Percentiles rank a stretch among this genome's conserved stretches.
Conservation (phyloP, 2,797 vertebrate genomes). For the Myotis myotis region DNA sequence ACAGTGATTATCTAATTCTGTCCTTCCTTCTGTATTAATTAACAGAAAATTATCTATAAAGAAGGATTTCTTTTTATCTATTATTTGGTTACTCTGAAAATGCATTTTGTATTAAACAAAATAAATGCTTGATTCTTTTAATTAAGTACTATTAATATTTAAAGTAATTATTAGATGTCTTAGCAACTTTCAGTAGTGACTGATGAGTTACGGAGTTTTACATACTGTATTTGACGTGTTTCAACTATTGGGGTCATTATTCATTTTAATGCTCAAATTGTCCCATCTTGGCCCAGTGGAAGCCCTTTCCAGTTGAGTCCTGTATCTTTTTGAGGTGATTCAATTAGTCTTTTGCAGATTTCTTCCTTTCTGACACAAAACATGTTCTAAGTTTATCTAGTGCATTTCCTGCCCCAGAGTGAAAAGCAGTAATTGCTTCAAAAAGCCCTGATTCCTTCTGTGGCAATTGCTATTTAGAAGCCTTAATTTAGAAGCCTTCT, state of each 20-base stretch:
- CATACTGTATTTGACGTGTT: background rate
- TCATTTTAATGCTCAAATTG: background rate
- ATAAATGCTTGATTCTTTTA: background rate
- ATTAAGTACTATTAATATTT: background rate
- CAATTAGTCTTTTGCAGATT: background rate
- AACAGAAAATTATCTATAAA: background rate
- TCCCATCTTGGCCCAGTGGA: background rate
- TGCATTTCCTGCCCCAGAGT: background rate
- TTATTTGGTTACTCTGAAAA: slow-evolving; percentile 5
- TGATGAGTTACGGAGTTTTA: background rate
- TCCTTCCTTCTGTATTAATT: background rate
- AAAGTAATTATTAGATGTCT: background rate
- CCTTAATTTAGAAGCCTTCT: background rate
- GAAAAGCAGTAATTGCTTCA: background rate
- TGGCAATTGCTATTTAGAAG: background rate
- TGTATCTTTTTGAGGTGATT: background rate
- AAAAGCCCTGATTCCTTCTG: background rate
- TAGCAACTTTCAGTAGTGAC: background rate
- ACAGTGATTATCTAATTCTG: background rate
- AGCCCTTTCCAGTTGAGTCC: background rate
- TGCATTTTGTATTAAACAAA: background rate
- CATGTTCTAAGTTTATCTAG: background rate
- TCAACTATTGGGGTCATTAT: background rate
- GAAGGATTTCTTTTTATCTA: background rate
- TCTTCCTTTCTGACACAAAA: background rate